A percentile compares a stretch with the other conserved stretches of the same genome.
Conservation (phyloP, 2,797 vertebrate genomes). For the Protonibea diacanthus region DNA sequence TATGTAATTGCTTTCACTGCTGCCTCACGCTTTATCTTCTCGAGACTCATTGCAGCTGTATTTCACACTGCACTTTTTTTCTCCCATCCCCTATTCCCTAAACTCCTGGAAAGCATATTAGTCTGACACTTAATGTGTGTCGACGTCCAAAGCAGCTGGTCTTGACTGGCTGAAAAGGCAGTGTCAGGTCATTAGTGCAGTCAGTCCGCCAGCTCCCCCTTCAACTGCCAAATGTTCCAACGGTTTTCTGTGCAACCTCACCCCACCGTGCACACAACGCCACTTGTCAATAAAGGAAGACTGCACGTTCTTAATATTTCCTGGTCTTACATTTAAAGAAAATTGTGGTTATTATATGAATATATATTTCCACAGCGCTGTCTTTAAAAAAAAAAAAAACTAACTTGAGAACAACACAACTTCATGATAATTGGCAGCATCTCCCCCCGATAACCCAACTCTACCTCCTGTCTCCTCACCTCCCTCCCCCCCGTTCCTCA, state of each 20-base stretch:
- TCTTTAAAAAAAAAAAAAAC: constrained; percentile 55
- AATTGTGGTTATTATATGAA: constrained; percentile 24
- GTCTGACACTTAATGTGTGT: constrained; percentile 81
- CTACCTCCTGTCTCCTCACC: constrained; percentile 24
- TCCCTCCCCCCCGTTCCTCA: constrained; percentile 48
- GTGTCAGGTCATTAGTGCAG: constrained; percentile 83
- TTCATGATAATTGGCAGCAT: constrained; percentile 40
- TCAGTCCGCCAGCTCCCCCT: constrained; percentile 69
- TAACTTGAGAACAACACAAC: constrained; percentile 26
- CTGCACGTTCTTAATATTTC: constrained; percentile 42
- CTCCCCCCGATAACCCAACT: constrained; percentile 23
- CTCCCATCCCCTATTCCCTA: constrained; percentile 67
- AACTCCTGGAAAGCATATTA: constrained; percentile 83
- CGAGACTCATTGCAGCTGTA: constrained; percentile 77
- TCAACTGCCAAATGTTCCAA: constrained; percentile 74
- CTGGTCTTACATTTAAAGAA: constrained; percentile 18
- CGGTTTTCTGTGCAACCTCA: constrained; percentile 62
- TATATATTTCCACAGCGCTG: constrained; percentile 18
- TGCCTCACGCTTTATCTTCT: constrained; percentile 79
- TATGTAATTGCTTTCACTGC: constrained; percentile 82
- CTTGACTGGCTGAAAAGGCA: constrained; percentile 77
- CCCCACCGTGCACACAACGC: constrained; percentile 24
- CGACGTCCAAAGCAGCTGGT: constrained; percentile 81
- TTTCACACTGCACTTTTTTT: constrained; percentile 58
- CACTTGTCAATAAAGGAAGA: constrained; percentile 61